Evolutionary conservation across 2,888 invertebrate genomes (phyloP).

Genomic region (Timema podura): DNA sequence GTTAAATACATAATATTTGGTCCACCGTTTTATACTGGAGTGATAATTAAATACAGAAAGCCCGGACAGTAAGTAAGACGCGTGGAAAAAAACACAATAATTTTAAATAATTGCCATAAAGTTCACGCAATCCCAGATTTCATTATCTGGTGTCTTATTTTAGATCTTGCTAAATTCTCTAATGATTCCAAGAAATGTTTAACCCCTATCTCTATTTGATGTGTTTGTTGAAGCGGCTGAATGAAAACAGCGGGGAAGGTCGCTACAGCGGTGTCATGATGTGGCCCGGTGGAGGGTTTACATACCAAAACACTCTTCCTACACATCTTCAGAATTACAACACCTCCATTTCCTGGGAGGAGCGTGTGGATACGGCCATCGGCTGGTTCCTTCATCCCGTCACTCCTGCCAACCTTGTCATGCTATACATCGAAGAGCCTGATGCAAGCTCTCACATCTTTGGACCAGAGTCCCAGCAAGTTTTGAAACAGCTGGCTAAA

Average conservation of each 20-base stretch:
- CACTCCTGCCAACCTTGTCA: conserved; percentile 28
- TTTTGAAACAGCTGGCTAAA: conserved; percentile 44
- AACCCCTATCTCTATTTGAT: neutral
- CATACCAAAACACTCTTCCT: conserved; percentile 50
- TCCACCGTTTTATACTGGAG: no score
- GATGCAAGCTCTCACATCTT: conserved; percentile 59
- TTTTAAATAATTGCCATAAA: no score
- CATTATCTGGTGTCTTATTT: no score
- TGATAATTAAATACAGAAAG: no score
- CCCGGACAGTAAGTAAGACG: no score
- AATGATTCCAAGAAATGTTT: neutral
- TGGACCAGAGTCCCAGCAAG: conserved; percentile 50
- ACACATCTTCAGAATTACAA: conserved; percentile 48
- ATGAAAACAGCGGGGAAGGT: conserved; percentile 50
- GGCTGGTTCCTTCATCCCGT: conserved; percentile 56
- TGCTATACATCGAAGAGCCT: conserved; percentile 51
- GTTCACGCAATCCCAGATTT: no score
- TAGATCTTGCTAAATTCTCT: no score
- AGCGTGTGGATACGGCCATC: conserved; percentile 55
- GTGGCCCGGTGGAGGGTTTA: conserved; percentile 62
- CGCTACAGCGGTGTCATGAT: conserved; percentile 61
- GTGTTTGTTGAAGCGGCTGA: conserved; percentile 48
- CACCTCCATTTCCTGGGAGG: conserved; percentile 46
- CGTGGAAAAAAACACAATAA: no score
- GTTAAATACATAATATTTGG: no score